Conservation (phyloP, 2,797 vertebrate genomes). For the Oophaga sylvatica region DNA sequence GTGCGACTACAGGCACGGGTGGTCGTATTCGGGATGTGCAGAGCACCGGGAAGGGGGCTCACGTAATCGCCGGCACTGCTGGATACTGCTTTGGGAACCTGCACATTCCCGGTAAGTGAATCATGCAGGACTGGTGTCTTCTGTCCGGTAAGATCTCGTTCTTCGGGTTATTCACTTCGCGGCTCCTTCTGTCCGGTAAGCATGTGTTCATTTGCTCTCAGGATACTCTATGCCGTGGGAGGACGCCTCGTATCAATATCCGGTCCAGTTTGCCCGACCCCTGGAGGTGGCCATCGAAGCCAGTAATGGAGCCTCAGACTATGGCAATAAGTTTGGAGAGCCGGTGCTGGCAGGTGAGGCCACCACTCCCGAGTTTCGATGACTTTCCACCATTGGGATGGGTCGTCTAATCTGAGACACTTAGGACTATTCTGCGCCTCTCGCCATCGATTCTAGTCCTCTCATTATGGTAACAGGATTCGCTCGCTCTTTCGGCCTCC, state of each 20-base stretch:
- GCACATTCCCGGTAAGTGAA: conserved; percentile 81
- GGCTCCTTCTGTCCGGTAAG: neutral
- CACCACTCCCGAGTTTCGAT: neutral
- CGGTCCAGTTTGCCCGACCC: conserved; percentile 83
- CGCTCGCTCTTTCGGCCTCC: conserved; percentile 88
- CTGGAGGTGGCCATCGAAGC: conserved; percentile 89
- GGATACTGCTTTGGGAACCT: conserved; percentile 94
- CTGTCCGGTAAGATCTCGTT: neutral
- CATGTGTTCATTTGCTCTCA: conserved; percentile 61
- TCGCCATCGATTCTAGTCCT: neutral
- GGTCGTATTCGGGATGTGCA: conserved; percentile 91
- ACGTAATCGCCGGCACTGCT: conserved; percentile 89
- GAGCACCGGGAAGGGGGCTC: conserved; percentile 86
- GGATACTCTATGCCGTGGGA: conserved; percentile 89
- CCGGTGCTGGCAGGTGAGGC: conserved; percentile 85
- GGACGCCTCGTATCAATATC: conserved; percentile 81
- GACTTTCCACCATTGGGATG: neutral
- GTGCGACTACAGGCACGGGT: conserved; percentile 88
- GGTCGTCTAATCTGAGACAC: no score
- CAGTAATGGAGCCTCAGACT: conserved; percentile 91
- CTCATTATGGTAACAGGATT: conserved; percentile 77
- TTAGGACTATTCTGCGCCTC: neutral
- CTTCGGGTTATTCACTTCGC: neutral
- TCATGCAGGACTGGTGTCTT: neutral
- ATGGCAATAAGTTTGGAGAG: conserved; percentile 95